Conservation (phyloP, 2,888 invertebrate genomes). For the Cosmia pyralina region DNA sequence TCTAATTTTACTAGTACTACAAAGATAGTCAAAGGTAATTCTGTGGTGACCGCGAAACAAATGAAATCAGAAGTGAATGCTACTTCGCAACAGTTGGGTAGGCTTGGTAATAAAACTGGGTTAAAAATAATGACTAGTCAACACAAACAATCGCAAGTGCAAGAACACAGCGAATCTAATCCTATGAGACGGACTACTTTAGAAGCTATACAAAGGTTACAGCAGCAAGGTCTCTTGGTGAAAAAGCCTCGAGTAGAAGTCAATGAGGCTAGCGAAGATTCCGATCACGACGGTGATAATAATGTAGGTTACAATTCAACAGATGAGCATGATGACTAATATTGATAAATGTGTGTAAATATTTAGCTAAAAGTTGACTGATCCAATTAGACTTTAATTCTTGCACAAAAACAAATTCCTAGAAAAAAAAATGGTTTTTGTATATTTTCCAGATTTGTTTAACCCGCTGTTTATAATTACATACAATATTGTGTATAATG, state of each 20-base stretch:
- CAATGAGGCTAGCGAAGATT: conserved; percentile 74
- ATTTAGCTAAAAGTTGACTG: conserved; percentile 60
- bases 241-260: conserved; percentile 83
- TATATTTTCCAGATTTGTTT: conserved; percentile 46
- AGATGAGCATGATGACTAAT: conserved; percentile 69
- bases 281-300: conserved; percentile 73
- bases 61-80: conserved; percentile 79
- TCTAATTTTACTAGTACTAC: conserved; percentile 78
- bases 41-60: conserved; percentile 78
- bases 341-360: conserved; percentile 44
- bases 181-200: conserved; percentile 79
- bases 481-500: conserved; percentile 50
- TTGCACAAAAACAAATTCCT: conserved; percentile 52
- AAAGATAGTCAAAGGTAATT: conserved; percentile 79
- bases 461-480: conserved; percentile 38
- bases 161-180: conserved; percentile 78
- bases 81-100: conserved; percentile 80
- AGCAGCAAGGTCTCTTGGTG: conserved; percentile 84
- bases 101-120: conserved; percentile 78
- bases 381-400: conserved; percentile 53
- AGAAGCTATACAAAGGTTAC: conserved; percentile 85
- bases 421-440: conserved; percentile 50
- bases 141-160: conserved; percentile 78
- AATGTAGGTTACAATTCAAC: conserved; percentile 67
- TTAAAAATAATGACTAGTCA: conserved; percentile 81